Conservation (phyloP, 2,797 vertebrate genomes). For the Rhinogobio ventralis region DNA sequence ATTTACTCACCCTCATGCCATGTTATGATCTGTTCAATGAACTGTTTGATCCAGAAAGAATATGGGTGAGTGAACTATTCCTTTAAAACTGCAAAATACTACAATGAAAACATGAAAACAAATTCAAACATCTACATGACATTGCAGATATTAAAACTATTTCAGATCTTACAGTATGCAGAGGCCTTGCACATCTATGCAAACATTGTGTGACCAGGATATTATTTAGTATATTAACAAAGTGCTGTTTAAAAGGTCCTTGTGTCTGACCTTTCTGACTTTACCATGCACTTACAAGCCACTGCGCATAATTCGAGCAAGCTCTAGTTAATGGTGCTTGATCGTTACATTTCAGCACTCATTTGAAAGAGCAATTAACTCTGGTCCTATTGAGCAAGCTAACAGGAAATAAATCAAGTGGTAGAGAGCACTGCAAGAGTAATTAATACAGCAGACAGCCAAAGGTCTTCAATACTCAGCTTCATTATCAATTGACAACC, state of each 20-base stretch:
- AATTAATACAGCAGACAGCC: conserved; percentile 88
- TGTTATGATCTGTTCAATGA: neutral
- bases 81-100: neutral
- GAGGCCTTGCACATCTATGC: neutral
- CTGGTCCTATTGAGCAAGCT: conserved; percentile 83
- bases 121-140: neutral
- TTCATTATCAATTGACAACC: conserved; percentile 88
- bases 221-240: conserved; percentile 58
- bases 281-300: conserved; percentile 77
- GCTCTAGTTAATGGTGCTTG: conserved; percentile 84
- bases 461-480: conserved; percentile 81
- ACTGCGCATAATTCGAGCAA: conserved; percentile 74
- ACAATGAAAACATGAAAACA: neutral
- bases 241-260: conserved; percentile 60
- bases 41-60: neutral
- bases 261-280: conserved; percentile 72
- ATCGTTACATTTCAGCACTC: conserved; percentile 87
- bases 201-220: conserved; percentile 22
- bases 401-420: conserved; percentile 94
- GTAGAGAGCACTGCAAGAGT: conserved; percentile 86
- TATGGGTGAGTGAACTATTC: neutral
- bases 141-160: neutral
- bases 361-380: conserved; percentile 95
- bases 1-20: neutral
- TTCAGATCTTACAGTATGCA: neutral